Evolutionary conservation across 2,797 vertebrate genomes (phyloP).

Genomic region (Mormyrus hasselquistii): DNA sequence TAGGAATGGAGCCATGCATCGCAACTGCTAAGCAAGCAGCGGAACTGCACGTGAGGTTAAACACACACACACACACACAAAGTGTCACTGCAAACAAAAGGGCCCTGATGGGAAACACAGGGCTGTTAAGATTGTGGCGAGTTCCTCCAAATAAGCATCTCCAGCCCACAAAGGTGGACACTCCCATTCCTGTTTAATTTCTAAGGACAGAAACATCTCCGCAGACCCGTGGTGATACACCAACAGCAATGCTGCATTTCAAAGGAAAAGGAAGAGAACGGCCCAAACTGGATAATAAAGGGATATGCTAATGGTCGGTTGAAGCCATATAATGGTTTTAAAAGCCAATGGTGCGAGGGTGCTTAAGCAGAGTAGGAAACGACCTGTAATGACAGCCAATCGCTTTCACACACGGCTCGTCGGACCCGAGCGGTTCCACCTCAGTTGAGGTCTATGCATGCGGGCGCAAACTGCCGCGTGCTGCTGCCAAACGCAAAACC

Average conservation of each 20-base stretch:
- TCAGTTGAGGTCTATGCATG: neutral
- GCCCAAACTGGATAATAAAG: neutral
- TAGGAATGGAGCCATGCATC: neutral
- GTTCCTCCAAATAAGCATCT: neutral
- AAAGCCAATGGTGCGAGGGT: neutral
- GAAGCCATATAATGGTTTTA: constrained; percentile 1
- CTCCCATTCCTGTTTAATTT: neutral
- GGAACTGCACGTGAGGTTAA: neutral
- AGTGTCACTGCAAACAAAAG: neutral
- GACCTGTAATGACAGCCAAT: neutral
- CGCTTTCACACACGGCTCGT: neutral
- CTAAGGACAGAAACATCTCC: neutral
- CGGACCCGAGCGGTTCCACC: neutral
- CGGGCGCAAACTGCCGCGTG: neutral
- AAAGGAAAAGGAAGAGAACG: neutral
- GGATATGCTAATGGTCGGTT: neutral
- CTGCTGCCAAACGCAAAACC: neutral
- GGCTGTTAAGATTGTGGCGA: neutral
- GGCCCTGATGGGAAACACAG: neutral
- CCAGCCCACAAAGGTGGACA: neutral
- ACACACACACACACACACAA: neutral
- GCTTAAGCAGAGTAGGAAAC: neutral
- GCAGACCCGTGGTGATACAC: neutral
- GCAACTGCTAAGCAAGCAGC: neutral
- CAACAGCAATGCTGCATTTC: neutral